phyloP scores from a whole-genome alignment of 2,888 invertebrate genomes.

The Cheilosia grossa region DNA sequence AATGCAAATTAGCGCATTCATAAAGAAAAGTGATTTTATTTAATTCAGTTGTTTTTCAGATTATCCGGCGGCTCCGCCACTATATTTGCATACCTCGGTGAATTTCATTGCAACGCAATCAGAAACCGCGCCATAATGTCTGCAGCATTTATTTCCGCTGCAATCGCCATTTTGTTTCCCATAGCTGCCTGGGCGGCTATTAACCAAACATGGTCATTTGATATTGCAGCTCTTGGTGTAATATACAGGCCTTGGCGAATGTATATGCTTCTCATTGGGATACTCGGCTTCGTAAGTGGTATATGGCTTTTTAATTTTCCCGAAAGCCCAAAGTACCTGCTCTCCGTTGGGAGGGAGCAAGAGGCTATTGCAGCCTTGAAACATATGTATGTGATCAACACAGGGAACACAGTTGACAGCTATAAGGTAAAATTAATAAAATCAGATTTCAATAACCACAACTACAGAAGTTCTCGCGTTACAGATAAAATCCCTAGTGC shows the following conservation, averaged over 20 bases:
- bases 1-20: background rate
- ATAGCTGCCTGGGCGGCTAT: conserved; percentile 79
- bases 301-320: conserved; percentile 78
- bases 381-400: conserved; percentile 77
- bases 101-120: conserved; percentile 83
- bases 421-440: conserved; percentile 58
- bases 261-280: conserved; percentile 79
- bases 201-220: conserved; percentile 78
- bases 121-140: conserved; percentile 82
- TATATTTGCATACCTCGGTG: conserved; percentile 84
- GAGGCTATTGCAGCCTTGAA: conserved; percentile 78
- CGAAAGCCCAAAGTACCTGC: conserved; percentile 81
- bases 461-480: background rate
- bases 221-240: conserved; percentile 77
- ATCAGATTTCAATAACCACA: background rate
- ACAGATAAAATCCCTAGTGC: conserved; percentile 18
- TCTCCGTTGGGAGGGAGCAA: conserved; percentile 77
- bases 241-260: conserved; percentile 80
- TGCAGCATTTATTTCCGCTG: conserved; percentile 79
- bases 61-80: conserved; percentile 84
- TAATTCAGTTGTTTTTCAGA: conserved; percentile 68
- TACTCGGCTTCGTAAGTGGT: conserved; percentile 78
- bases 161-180: conserved; percentile 78
- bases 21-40: background rate
- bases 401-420: conserved; percentile 60